Evolutionary conservation across 2,797 vertebrate species (phyloP).

Genomic region (Poliocrania exsul): DNA sequence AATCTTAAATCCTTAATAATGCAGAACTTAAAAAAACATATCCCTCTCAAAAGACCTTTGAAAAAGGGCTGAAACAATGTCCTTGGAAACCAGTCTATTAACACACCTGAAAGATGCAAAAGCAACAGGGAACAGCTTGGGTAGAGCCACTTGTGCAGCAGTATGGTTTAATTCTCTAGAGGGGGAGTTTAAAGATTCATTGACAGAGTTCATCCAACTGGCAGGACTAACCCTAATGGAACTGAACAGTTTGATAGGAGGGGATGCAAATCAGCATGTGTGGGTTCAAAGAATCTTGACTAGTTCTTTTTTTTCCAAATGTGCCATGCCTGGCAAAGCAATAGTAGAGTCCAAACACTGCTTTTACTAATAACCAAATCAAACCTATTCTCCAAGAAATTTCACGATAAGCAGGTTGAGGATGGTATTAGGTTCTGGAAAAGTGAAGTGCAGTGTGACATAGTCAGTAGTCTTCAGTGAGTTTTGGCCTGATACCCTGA

Average conservation of each 20-base stretch:
- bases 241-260: background rate
- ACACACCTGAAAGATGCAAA: background rate
- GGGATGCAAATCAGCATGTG: background rate
- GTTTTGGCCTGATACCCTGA: background rate
- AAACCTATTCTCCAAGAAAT: background rate
- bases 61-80: background rate
- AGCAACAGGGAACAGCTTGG: background rate
- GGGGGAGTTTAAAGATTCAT: background rate
- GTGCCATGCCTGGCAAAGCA: fast-evolving
- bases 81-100: background rate
- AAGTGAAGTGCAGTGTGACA: background rate
- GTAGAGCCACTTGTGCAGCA: background rate
- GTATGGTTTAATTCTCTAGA: background rate
- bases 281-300: background rate
- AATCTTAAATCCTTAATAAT: background rate
- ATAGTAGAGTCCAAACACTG: background rate
- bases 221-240: background rate
- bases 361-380: background rate
- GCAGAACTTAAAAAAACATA: background rate
- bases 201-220: background rate
- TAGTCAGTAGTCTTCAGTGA: background rate
- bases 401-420: background rate
- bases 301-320: background rate
- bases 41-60: background rate
- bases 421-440: background rate